Evolutionary conservation across 2,797 vertebrate genomes (phyloP), one percentile per base, ranked within the genome.

Genomic region (Rhadinocentrus ornatus): DNA sequence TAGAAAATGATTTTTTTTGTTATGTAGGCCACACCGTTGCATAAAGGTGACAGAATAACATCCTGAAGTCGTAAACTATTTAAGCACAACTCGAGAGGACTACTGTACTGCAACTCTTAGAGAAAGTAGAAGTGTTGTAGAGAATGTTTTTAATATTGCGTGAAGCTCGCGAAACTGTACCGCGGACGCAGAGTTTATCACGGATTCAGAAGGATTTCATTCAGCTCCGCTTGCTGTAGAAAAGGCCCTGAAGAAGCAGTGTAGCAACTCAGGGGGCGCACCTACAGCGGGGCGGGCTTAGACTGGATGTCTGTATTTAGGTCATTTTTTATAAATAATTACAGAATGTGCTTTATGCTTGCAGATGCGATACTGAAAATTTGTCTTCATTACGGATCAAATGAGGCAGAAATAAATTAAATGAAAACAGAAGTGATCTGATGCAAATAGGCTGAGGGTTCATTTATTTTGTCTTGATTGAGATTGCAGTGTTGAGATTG

Each of bases 11-110:
- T 35, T 72, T 18, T 34, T 24, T 24, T 7, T 60, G 64, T 46
- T 48, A 66, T 31, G 44, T 32, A 18, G 2, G 18, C 26, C 16
- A 12, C 2, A 61, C 12, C 15, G 35, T 7, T 32, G 31, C 10
- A 29, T 22, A 18, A 39, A 61, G 13, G 61, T 54, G 35, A 58
- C 0, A 1, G 10, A 66, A 46, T 29, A 65, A 74, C 69, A 74
- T 64, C 62, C 15, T 18, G 18, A 54, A 60, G 31, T 18, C 4
- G 50, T 83, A 16, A 72, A 85, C 84, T 9, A 86, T 80, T 71
- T 35, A 77, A 71, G 29, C 9, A 15, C 18, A 61, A 37, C 39
- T 48, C 39, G 46, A 61, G 37, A 59, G 56, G 64, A 22, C n/a
- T 3, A 1, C 26, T 3, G 46, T 22, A 22, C 41, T 16, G 35